Base-by-base conservation (phyloP, 2,797 vertebrate genomes). In the Oreochromis grahami region DNA sequence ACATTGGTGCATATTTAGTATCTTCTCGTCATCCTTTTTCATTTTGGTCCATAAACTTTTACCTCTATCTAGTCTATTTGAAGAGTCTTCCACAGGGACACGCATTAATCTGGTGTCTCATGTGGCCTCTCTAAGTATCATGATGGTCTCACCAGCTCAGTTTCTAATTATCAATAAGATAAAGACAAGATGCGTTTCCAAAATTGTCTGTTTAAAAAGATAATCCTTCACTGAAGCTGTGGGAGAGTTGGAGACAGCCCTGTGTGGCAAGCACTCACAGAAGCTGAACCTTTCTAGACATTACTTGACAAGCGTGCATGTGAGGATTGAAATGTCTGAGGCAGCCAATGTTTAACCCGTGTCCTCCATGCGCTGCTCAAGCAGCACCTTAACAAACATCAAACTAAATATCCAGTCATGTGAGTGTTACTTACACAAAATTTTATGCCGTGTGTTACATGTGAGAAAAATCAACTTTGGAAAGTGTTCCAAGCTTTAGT, bases 61-160 rank as follows among this genome's bases (percentile, higher is more conserved):
- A 14, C 8, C 14, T 85, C 21, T 43, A 10, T 19, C 38, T 53
- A 38, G 1, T 72, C 60, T 82, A 43, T 48, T 76, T 79, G 52
- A 78, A 83, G 48, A 60, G 77, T 88, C 86, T 84, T 80, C 76
- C 84, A 63, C 2, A 2, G 77, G 85, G 29, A 63, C 58, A 3
- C 19, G 12, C 19, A 5, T 63, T 43, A 43, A 41, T 41, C 36
- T 41, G 36, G 21, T 41, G 36, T 41, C 63, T 43, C 38, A 8
- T 43, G 38, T 10, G 1, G 36, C 36, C 34, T 8, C 32, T 60
- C 24, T 0, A 29, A 45, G 26, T 19, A 48, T 48, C 32, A 63
- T 0, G 3, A 48, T 48, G 41, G 24, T 29, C 15, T 29, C 68
- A 72, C 11, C 6, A 8, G 24, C 15, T 48, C 10, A 48, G 10